Evolutionary conservation across 2,888 invertebrate genomes (phyloP).

Genomic region (Sphinx pinastri): DNA sequence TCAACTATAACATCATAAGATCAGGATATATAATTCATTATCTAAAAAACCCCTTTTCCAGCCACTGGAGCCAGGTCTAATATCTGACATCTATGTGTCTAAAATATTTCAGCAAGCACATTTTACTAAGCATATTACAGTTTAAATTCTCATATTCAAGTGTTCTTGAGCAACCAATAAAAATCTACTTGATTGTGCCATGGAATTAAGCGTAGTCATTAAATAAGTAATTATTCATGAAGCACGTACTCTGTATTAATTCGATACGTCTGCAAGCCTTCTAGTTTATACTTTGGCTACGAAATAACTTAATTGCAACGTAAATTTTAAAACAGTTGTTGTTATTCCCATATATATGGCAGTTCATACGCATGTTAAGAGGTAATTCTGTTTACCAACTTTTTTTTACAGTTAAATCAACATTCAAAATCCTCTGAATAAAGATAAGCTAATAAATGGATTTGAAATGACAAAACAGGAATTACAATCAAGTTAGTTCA

Average conservation of each 20-base stretch:
- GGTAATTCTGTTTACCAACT: too few species aligned
- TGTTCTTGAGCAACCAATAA: neutral
- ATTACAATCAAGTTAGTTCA: neutral
- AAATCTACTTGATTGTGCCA: constrained; percentile 6
- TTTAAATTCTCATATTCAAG: neutral
- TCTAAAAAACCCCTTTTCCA: too few species aligned
- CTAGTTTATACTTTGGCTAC: neutral
- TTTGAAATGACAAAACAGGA: neutral
- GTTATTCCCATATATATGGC: too few species aligned
- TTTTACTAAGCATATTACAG: neutral
- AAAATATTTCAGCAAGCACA: too few species aligned
- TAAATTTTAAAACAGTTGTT: neutral
- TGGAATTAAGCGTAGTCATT: constrained; percentile 1
- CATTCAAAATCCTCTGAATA: too few species aligned
- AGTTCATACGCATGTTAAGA: too few species aligned
- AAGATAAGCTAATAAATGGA: neutral
- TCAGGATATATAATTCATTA: too few species aligned
- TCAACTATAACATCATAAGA: too few species aligned
- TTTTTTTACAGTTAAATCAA: too few species aligned
- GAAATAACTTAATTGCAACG: constrained; percentile 2
- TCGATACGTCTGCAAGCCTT: constrained; percentile 10
- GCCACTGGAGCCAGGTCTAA: too few species aligned
- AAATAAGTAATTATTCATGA: constrained; percentile 19
- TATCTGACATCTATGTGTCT: too few species aligned
- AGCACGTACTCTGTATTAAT: neutral